These are phyloP conservation scores for Phrixothrix hirtus DNA, from an alignment of 2,888 invertebrate genomes.

Conservation along the genomic window DNA sequence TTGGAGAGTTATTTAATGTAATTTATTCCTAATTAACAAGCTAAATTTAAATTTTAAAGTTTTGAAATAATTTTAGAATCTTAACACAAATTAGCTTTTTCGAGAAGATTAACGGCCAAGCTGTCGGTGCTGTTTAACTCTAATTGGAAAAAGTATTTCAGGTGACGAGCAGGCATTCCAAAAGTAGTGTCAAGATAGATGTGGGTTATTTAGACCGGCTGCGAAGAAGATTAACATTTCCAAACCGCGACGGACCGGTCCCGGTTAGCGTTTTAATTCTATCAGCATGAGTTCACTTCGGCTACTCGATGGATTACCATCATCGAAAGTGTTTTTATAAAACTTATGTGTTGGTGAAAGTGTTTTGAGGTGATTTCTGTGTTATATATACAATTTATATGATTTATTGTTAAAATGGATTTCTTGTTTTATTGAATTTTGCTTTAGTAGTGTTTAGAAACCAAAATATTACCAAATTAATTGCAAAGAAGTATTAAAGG, in stretches of 20 bases:
- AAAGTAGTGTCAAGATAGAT: constrained; percentile 40
- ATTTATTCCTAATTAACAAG: background rate
- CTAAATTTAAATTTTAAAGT: background rate
- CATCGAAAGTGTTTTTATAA: background rate
- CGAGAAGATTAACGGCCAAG: too few relatives aligned
- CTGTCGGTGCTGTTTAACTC: constrained; percentile 25
- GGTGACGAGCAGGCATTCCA: constrained; percentile 40
- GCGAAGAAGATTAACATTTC: constrained; percentile 44
- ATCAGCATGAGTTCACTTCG: constrained; percentile 10
- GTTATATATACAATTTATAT: too few relatives aligned
- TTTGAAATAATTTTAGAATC: background rate
- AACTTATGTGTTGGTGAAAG: background rate
- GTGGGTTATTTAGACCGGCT: constrained; percentile 38
- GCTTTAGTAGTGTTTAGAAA: too few relatives aligned
- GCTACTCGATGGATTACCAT: constrained; percentile 8
- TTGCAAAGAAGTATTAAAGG: too few relatives aligned
- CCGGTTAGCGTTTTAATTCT: constrained; percentile 30
- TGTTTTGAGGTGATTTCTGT: too few relatives aligned
- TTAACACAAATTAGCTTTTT: too few relatives aligned
- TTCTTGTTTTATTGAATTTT: too few relatives aligned
- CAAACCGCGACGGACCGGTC: constrained; percentile 40
- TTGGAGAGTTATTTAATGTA: background rate
- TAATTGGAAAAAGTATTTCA: constrained; percentile 46
- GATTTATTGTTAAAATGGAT: too few relatives aligned
- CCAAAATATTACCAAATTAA: too few relatives aligned